Evolutionary conservation across 2,888 invertebrate genomes (phyloP), one percentile per base, ranked within the genome.

Genomic region (Lycophotia porphyrea): DNA sequence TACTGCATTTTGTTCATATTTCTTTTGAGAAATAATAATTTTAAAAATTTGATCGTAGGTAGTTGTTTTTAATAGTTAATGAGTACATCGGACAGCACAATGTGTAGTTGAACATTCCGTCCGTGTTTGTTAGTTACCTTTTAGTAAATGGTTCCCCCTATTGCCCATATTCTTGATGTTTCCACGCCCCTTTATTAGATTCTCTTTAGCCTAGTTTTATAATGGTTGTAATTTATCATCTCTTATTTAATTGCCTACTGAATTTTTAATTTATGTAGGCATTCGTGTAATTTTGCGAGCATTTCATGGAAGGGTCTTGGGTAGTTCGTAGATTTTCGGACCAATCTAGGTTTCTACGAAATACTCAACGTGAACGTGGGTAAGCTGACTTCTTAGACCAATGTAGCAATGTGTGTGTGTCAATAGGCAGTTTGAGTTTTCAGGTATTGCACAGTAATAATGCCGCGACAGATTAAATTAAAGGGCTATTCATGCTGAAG

Each of bases 181-280:
- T 31, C 36, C 63, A 68, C 18, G 31, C 24, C 69, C 15, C 27
- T 71, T 65, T 24, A 75, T 55, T 49, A 61, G 5, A 63, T 71
- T 65, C 52, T 81, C 52, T 24, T 36, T 49, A 65, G 34, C 52
- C 64, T 65, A 68, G 13, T 52, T 71, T 78, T 52, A 21, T 5
- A 27, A 66, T 67, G n/a, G 4, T 39, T 13, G n/a, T 44, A 58
- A 67, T 49, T 77, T 70, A 67, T 77, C 36, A 61, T 70, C 9
- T 70, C 7, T 63, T n/a, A 49, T 8, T 31, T n/a, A 52, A 65
- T 47, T 67, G 24, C 39, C 21, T 9, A 34, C 27, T 18, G 42
- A 27, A 61, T 63, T 77, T 34, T 70, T 58, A 63, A 47, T 78
- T 65, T 58, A 24, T 52, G 52, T 68, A 44, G 18, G 34, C 27